Conservation (phyloP, 2,888 invertebrate genomes). For the Mongoloraphidia duomilia region DNA sequence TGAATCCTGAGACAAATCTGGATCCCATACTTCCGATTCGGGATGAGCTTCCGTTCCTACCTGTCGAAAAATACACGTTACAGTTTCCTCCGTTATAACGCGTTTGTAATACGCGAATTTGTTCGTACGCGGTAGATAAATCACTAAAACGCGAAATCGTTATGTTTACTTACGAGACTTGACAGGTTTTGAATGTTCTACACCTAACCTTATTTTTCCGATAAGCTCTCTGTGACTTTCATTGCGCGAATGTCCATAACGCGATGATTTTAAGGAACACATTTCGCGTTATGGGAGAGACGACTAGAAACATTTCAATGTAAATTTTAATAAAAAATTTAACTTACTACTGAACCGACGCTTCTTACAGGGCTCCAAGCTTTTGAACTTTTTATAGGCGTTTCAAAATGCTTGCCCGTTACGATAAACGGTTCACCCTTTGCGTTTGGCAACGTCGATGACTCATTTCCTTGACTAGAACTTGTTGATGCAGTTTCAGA, state of each 20-base stretch:
- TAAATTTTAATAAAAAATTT: not conserved
- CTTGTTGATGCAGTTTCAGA: not conserved
- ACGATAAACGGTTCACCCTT: constrained; percentile 34
- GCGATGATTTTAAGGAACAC: not conserved
- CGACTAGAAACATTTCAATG: not conserved
- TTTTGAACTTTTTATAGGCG: constrained; percentile 61
- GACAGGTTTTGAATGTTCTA: too few species aligned
- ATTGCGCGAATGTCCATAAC: not conserved
- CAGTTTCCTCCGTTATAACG: too few species aligned
- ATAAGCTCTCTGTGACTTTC: too few species aligned
- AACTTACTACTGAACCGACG: constrained; percentile 58
- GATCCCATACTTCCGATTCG: constrained; percentile 69
- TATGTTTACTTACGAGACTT: too few species aligned
- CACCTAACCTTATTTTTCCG: too few species aligned
- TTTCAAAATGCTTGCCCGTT: constrained; percentile 52
- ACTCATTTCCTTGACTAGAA: not conserved
- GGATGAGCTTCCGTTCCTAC: constrained; percentile 73
- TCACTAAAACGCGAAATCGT: not conserved
- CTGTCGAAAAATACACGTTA: constrained; percentile 11
- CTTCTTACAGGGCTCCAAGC: constrained; percentile 83
- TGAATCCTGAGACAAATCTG: constrained; percentile 51
- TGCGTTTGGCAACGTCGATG: constrained; percentile 21
- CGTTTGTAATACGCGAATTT: not conserved
- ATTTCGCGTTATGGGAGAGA: not conserved
- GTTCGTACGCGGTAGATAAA: not conserved